These are phyloP conservation scores for Lacanobia wlatinum DNA, from an alignment of 2,888 invertebrate genomes.

Conservation along the genomic window DNA sequence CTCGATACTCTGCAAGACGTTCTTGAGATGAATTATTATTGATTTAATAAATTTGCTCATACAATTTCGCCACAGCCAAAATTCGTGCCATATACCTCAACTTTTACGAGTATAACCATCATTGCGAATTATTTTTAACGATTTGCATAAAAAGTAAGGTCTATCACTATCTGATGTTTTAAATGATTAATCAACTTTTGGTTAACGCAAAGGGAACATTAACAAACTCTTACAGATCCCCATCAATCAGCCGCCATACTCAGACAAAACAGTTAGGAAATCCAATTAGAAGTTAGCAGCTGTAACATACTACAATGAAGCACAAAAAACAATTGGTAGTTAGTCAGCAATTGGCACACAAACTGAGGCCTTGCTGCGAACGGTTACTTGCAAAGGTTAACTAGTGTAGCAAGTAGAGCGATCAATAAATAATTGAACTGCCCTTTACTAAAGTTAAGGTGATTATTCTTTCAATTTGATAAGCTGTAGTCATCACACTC, in stretches of 20 bases:
- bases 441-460: conserved; percentile 36
- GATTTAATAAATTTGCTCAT: background rate
- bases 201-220: background rate
- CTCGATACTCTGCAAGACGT: conserved; percentile 1
- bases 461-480: conserved; percentile 22
- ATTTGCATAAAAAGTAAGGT: conserved; percentile 21
- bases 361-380: conserved; percentile 42
- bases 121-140: conserved; percentile 9
- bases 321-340: conserved; percentile 57
- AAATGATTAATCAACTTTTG: background rate
- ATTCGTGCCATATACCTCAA: conserved; percentile 8
- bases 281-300: conserved; percentile 51
- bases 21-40: conserved; percentile 24
- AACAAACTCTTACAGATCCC: conserved; percentile 1
- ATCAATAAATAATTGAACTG: conserved; percentile 31
- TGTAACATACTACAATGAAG: conserved; percentile 51
- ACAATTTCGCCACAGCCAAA: conserved; percentile 6
- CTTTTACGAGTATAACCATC: background rate
- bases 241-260: conserved; percentile 30
- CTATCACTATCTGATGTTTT: background rate
- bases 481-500: background rate
- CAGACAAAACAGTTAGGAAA: conserved; percentile 54
- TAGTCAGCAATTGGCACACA: conserved; percentile 47
- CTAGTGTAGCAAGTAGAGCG: conserved; percentile 51
- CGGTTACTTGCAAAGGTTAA: conserved; percentile 52